Percentiles rank a stretch among this genome's conserved stretches.
These are phyloP conservation scores for Andrena dorsata DNA, from an alignment of 2,888 invertebrate genomes.

Conservation along the genomic window DNA sequence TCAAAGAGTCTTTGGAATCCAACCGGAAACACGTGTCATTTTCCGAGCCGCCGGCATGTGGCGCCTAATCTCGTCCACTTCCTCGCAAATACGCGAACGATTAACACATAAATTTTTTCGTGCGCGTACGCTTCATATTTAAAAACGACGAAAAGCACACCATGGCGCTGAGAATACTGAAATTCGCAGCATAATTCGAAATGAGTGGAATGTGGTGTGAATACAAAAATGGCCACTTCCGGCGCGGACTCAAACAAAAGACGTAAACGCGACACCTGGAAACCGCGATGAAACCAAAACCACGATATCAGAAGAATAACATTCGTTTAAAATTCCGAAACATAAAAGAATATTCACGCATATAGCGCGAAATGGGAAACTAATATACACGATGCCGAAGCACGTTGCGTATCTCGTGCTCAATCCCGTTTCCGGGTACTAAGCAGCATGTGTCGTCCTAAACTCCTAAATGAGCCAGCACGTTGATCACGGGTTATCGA, in stretches of 20 bases:
- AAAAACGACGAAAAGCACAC: no score
- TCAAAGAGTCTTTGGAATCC: neutral
- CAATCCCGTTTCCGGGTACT: no score
- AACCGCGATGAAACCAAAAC: neutral
- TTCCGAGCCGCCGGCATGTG: neutral
- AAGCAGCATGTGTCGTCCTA: no score
- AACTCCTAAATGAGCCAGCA: no score
- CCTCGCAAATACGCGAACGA: neutral
- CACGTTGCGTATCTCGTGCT: neutral
- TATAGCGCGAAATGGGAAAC: neutral
- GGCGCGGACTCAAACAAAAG: neutral
- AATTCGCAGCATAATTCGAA: neutral
- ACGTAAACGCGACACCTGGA: neutral
- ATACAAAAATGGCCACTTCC: constrained; percentile 4
- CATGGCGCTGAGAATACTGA: neutral
- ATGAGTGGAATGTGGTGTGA: neutral
- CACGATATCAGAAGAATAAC: no score
- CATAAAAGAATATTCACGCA: neutral
- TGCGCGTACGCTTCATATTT: neutral
- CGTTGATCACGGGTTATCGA: neutral
- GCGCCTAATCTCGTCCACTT: neutral
- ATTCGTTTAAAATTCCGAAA: no score
- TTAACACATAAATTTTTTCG: neutral
- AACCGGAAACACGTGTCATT: constrained; percentile 1
- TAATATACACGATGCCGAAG: neutral